phyloP scores from a whole-genome alignment of 2,113 vertebrate species.

The Australoheros scitulus region DNA sequence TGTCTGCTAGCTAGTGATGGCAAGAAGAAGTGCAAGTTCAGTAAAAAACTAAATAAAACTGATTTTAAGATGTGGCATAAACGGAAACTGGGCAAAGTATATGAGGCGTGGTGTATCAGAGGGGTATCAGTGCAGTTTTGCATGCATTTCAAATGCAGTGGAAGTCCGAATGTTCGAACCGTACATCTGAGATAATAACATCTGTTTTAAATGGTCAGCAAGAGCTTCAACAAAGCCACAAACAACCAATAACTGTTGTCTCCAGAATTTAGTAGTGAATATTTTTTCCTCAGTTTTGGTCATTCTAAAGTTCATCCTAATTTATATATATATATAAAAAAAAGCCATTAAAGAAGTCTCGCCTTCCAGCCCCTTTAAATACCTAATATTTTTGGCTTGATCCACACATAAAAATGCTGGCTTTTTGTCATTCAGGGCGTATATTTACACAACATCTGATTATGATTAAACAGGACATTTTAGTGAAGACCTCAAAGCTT shows the following conservation, averaged over 20 bases:
- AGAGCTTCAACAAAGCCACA: neutral
- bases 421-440: neutral
- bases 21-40: too few relatives aligned
- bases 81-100: neutral
- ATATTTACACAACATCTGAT: neutral
- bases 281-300: too few relatives aligned
- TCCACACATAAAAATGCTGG: neutral
- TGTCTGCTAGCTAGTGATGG: too few relatives aligned
- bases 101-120: neutral
- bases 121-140: neutral
- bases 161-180: neutral
- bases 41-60: too few relatives aligned
- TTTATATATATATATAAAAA: too few relatives aligned
- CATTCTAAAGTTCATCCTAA: too few relatives aligned
- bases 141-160: neutral
- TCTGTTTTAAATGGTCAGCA: neutral
- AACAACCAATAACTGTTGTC: neutral
- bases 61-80: neutral
- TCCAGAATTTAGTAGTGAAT: neutral
- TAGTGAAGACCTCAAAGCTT: neutral
- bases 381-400: neutral
- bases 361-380: neutral
- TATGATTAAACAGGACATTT: neutral
- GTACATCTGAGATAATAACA: neutral
- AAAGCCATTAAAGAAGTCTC: too few relatives aligned